A percentile compares a stretch with the other conserved stretches of the same genome.
These are phyloP conservation scores for Psittacula derbiana DNA, from an alignment of 2,797 vertebrate species.

Conservation along the genomic window DNA sequence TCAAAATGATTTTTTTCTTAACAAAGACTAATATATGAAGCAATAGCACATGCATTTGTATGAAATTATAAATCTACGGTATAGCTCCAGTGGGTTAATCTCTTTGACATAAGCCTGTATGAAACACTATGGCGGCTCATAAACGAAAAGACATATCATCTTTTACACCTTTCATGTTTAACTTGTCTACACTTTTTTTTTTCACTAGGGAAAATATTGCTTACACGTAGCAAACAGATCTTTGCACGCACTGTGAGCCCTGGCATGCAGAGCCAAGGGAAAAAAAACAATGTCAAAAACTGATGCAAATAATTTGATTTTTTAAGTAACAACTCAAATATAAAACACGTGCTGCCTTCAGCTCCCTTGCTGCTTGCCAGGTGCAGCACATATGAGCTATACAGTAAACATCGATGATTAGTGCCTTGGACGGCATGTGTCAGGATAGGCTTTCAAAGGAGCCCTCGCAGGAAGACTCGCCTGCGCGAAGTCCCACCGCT, in stretches of 20 bases:
- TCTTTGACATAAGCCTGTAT: slow-evolving; percentile 64
- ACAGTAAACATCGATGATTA: slow-evolving; percentile 63
- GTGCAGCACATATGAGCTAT: slow-evolving; percentile 66
- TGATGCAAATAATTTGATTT: slow-evolving; percentile 70
- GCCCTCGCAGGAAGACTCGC: not conserved
- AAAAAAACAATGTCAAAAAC: slow-evolving; percentile 70
- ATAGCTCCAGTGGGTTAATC: slow-evolving; percentile 54
- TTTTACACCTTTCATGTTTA: slow-evolving; percentile 68
- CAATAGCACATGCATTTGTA: slow-evolving; percentile 65
- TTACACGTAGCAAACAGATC: slow-evolving; percentile 65
- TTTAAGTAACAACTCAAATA: slow-evolving; percentile 68
- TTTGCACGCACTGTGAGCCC: slow-evolving; percentile 63
- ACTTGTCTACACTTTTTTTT: slow-evolving; percentile 55
- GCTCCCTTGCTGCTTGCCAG: slow-evolving; percentile 62
- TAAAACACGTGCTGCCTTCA: slow-evolving; percentile 67
- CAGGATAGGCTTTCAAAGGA: slow-evolving; percentile 24
- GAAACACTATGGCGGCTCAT: slow-evolving; percentile 20
- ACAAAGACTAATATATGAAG: slow-evolving; percentile 70
- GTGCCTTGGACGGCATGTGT: slow-evolving; percentile 67
- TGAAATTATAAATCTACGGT: slow-evolving; percentile 42
- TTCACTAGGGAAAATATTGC: slow-evolving; percentile 37
- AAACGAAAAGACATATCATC: slow-evolving; percentile 55
- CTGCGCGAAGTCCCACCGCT: not conserved
- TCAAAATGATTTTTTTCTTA: slow-evolving; percentile 78
- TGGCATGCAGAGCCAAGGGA: slow-evolving; percentile 53